Evolutionary conservation across 2,797 vertebrate species (phyloP).

Genomic region (Simalia tracyae): DNA sequence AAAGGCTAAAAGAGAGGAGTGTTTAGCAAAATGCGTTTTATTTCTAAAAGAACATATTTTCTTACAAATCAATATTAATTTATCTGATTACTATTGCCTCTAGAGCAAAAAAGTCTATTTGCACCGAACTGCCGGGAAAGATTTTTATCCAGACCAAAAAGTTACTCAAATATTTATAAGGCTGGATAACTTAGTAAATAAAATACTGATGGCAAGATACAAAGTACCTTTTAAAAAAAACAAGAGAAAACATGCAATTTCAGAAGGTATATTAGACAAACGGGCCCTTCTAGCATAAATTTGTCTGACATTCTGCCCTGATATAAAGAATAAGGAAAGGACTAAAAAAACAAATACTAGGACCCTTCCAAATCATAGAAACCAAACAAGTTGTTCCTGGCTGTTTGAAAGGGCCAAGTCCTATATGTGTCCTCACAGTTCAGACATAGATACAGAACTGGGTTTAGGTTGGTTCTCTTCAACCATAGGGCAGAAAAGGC

Average conservation of each 20-base stretch:
- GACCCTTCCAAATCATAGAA: neutral
- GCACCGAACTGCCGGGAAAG: conserved; percentile 68
- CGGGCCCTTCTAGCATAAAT: neutral
- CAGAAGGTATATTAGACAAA: conserved; percentile 11
- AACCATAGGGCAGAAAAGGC: neutral
- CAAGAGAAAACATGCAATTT: conserved; percentile 9
- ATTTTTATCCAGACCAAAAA: conserved; percentile 74
- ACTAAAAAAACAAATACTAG: rapidly evolving
- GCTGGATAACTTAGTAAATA: conserved; percentile 72
- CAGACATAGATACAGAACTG: too few relatives aligned
- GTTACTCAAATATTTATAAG: conserved; percentile 79
- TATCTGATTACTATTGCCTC: conserved; percentile 72
- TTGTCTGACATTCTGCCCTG: neutral
- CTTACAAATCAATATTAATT: conserved; percentile 78
- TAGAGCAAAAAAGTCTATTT: conserved; percentile 68
- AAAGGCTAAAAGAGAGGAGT: conserved; percentile 52
- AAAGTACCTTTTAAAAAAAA: neutral
- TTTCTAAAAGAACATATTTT: conserved; percentile 68
- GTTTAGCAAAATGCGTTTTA: conserved; percentile 60
- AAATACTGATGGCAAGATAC: conserved; percentile 71
- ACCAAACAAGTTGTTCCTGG: neutral
- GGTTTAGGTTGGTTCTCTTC: too few relatives aligned
- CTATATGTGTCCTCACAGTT: neutral
- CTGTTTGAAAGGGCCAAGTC: neutral
- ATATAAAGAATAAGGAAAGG: neutral